Conservation (phyloP, 2,888 invertebrate genomes). For the Lasius platythorax region DNA sequence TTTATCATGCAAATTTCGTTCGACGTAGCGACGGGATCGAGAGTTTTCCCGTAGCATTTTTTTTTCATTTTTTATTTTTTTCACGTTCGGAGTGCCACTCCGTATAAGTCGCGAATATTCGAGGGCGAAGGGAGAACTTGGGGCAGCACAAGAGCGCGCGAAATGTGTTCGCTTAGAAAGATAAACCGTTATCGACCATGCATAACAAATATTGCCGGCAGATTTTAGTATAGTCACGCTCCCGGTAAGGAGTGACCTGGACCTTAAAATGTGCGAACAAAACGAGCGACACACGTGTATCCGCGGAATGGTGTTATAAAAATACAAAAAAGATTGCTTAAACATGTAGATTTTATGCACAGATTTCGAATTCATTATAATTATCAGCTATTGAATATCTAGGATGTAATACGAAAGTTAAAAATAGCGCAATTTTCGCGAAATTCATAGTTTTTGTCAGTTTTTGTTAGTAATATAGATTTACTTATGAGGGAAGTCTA, state of each 20-base stretch:
- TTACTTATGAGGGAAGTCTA: not conserved
- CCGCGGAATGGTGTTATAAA: not conserved
- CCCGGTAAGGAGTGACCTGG: not conserved
- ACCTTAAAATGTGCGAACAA: not conserved
- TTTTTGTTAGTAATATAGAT: not conserved
- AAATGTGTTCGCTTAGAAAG: conserved; percentile 41
- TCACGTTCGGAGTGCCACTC: conserved; percentile 16
- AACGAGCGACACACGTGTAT: not conserved
- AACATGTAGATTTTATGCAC: not conserved
- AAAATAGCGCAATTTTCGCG: not conserved
- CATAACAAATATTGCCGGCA: conserved; percentile 23
- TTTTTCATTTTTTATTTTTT: not conserved
- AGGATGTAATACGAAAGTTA: not conserved
- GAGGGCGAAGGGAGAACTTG: conserved; percentile 29
- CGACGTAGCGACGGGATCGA: not conserved
- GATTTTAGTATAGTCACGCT: conserved; percentile 23
- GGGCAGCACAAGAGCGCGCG: not conserved
- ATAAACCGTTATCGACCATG: conserved; percentile 30
- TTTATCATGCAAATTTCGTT: conserved; percentile 59
- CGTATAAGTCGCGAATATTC: conserved; percentile 16
- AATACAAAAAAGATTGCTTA: not conserved
- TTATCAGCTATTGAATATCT: not conserved
- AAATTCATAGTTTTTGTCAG: not conserved
- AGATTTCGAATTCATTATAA: not conserved
- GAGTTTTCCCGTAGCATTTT: conserved; percentile 29